phyloP scores from a whole-genome alignment of 1,140 invertebrate genomes.

The Drosophila elegans region DNA sequence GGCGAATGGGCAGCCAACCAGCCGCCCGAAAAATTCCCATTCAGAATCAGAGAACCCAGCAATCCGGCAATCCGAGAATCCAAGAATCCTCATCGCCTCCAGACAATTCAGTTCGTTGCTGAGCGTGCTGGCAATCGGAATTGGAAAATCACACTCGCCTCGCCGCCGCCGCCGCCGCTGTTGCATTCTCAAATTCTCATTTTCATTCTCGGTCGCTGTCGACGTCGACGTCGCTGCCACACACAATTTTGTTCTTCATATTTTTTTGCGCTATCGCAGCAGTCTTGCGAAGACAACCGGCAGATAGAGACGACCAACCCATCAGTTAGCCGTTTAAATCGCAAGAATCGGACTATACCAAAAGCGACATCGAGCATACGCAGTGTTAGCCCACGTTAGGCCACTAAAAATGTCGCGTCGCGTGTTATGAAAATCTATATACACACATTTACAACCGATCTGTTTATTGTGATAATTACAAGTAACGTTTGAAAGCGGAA shows the following conservation, averaged over 20 bases:
- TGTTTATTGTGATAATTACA: slow-evolving; percentile 64
- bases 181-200: neutral
- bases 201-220: slow-evolving; percentile 7
- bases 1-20: slow-evolving; percentile 56
- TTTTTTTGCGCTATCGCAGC: slow-evolving; percentile 64
- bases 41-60: slow-evolving; percentile 6
- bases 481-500: slow-evolving; percentile 39
- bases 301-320: slow-evolving; percentile 81
- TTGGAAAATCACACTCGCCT: slow-evolving; percentile 32
- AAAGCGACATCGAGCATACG: slow-evolving; percentile 20
- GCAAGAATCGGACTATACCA: slow-evolving; percentile 15
- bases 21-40: slow-evolving; percentile 41
- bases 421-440: slow-evolving; percentile 36
- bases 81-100: slow-evolving; percentile 53
- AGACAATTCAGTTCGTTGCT: slow-evolving; percentile 69
- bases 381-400: slow-evolving; percentile 15
- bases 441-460: slow-evolving; percentile 20
- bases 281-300: slow-evolving; percentile 83
- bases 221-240: slow-evolving; percentile 13
- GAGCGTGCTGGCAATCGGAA: slow-evolving; percentile 64
- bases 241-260: slow-evolving; percentile 21
- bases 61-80: slow-evolving; percentile 4
- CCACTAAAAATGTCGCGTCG: slow-evolving; percentile 51
- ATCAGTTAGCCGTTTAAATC: slow-evolving; percentile 7
- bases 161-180: slow-evolving; percentile 11